Conservation (phyloP, 2,888 invertebrate genomes). For the Diarsia rubi region DNA sequence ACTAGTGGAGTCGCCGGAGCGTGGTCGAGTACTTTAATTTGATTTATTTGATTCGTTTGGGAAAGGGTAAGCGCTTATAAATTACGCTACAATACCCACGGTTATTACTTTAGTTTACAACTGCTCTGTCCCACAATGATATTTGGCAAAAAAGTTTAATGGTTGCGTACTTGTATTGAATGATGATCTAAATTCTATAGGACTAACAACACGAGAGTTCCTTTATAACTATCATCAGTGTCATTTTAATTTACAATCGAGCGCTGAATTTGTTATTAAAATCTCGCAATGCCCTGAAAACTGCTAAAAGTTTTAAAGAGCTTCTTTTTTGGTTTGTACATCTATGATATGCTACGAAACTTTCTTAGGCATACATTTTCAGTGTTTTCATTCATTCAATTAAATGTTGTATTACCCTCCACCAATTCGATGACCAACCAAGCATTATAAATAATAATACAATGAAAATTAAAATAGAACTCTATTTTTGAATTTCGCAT, state of each 20-base stretch:
- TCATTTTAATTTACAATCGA: background rate
- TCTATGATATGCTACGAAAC: background rate
- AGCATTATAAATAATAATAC: constrained; percentile 14
- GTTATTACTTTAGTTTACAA: constrained; percentile 67
- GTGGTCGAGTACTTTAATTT: constrained; percentile 89
- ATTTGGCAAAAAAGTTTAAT: constrained; percentile 71
- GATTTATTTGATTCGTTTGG: constrained; percentile 88
- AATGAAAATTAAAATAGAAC: constrained; percentile 17
- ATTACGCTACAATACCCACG: constrained; percentile 80
- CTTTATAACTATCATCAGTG: background rate
- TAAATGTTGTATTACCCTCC: background rate
- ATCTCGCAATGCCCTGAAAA: background rate
- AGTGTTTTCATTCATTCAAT: background rate
- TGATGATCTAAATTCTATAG: constrained; percentile 43
- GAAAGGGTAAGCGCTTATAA: constrained; percentile 87
- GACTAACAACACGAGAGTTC: constrained; percentile 6
- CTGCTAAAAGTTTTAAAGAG: background rate
- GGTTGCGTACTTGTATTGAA: constrained; percentile 56
- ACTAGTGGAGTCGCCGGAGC: constrained; percentile 86
- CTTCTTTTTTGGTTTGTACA: background rate
- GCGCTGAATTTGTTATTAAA: background rate
- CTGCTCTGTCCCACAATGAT: constrained; percentile 63
- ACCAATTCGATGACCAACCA: background rate
- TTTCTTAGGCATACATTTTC: background rate
- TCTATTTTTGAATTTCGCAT: constrained; percentile 47